Conservation (phyloP, 2,113 vertebrate genomes). For the Aegotheles bennettii region DNA sequence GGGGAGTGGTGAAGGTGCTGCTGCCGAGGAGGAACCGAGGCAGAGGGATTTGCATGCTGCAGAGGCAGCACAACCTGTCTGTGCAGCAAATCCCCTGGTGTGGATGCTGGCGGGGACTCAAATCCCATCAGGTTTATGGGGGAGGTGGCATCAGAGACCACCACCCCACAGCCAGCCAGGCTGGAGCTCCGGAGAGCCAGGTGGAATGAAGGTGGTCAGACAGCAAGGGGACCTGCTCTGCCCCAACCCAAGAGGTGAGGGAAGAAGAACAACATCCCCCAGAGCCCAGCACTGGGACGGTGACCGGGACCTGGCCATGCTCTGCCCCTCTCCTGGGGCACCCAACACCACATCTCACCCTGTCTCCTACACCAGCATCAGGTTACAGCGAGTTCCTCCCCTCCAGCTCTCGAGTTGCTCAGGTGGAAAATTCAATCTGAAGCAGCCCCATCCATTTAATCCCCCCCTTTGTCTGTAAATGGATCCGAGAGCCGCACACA, state of each 20-base stretch:
- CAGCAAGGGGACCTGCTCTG: accelerated
- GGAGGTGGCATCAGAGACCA: not conserved
- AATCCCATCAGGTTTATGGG: not conserved
- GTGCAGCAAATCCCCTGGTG: not conserved
- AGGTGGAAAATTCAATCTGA: not conserved
- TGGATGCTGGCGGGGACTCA: not conserved
- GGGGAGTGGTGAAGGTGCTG: not conserved
- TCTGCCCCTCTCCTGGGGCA: accelerated
- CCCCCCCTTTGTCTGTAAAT: not conserved
- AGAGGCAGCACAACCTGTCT: not conserved
- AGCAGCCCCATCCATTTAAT: not conserved
- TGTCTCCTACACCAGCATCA: not conserved
- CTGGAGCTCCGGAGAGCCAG: too few species aligned
- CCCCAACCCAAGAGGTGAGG: too few species aligned
- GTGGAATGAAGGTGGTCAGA: not conserved
- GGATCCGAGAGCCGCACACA: not conserved
- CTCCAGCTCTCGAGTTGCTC: not conserved
- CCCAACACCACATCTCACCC: not conserved
- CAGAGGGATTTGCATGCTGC: not conserved
- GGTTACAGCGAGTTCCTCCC: not conserved
- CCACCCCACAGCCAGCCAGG: not conserved
- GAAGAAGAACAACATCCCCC: not conserved
- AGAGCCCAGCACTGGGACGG: not conserved
- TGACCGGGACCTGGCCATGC: not conserved
- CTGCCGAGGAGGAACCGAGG: not conserved